These are phyloP conservation scores for Saturnia pavonia DNA, from an alignment of 2,888 invertebrate species.

Conservation along the genomic window DNA sequence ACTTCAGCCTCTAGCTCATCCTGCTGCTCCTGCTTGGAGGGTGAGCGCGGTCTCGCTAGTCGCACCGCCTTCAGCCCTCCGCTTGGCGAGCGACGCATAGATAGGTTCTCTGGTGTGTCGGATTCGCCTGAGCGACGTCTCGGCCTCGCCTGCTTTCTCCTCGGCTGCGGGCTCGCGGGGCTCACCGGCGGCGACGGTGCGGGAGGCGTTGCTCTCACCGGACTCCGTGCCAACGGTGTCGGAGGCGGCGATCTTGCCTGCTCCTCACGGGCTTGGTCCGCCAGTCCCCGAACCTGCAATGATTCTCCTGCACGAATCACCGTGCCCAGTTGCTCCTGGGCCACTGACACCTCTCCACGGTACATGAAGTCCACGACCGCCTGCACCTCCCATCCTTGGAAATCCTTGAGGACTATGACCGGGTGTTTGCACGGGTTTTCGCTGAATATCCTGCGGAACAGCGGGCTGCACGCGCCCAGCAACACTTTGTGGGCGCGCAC, in stretches of 20 bases:
- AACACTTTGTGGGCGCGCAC: conserved; percentile 96
- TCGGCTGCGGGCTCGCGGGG: conserved; percentile 90
- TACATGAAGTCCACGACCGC: conserved; percentile 97
- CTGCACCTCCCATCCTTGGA: conserved; percentile 93
- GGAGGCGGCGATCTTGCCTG: conserved; percentile 64
- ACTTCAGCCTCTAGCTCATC: conserved; percentile 74
- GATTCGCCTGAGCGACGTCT: conserved; percentile 91
- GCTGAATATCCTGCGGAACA: conserved; percentile 93
- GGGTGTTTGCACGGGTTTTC: conserved; percentile 97
- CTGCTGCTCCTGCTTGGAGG: conserved; percentile 63
- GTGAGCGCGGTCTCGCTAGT: conserved; percentile 66
- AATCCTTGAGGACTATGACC: conserved; percentile 95
- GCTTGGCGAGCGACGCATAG: conserved; percentile 80
- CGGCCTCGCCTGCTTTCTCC: conserved; percentile 93
- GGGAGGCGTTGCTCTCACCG: conserved; percentile 68
- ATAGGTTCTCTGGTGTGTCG: conserved; percentile 82
- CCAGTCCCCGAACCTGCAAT: conserved; percentile 90
- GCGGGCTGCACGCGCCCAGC: conserved; percentile 93
- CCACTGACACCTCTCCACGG: conserved; percentile 94
- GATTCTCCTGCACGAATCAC: conserved; percentile 94
- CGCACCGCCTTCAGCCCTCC: conserved; percentile 69
- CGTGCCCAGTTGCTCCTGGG: conserved; percentile 90
- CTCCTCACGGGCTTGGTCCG: conserved; percentile 83
- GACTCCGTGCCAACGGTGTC: conserved; percentile 69
- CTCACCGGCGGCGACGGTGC: conserved; percentile 74